Evolutionary conservation across 2,888 invertebrate species (phyloP).

Genomic region (Rhamphomyia laevipes): DNA sequence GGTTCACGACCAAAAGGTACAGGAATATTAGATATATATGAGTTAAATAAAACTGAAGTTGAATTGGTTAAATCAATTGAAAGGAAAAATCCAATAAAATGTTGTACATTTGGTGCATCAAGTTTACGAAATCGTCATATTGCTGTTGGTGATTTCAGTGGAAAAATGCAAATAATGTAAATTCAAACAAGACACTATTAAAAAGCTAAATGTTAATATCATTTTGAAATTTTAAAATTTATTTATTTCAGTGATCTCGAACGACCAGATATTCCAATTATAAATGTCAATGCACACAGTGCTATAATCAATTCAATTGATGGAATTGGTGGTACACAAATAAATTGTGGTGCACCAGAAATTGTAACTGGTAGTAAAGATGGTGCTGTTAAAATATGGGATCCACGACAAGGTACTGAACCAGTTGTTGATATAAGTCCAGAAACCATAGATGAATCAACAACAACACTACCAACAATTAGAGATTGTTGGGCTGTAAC

Average conservation of each 20-base stretch:
- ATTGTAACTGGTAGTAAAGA: conserved; percentile 89
- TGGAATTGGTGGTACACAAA: conserved; percentile 71
- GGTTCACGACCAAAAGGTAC: conserved; percentile 77
- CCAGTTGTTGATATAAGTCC: conserved; percentile 74
- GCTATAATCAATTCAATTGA: conserved; percentile 86
- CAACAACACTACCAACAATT: conserved; percentile 22
- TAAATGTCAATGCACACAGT: conserved; percentile 65
- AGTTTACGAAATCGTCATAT: conserved; percentile 66
- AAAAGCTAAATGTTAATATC: background rate
- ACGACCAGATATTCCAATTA: conserved; percentile 56
- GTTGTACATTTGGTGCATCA: conserved; percentile 86
- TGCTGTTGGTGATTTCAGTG: conserved; percentile 85
- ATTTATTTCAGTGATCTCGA: conserved; percentile 60
- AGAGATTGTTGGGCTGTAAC: conserved; percentile 91
- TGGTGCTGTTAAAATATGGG: conserved; percentile 94
- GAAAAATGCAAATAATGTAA: conserved; percentile 75
- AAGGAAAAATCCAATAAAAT: conserved; percentile 78
- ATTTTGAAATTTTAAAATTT: background rate
- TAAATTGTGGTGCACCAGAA: conserved; percentile 87
- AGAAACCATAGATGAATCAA: conserved; percentile 45
- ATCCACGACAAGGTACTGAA: conserved; percentile 74
- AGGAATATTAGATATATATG: conserved; percentile 73
- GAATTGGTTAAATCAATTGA: conserved; percentile 61
- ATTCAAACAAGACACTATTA: conserved; percentile 16
- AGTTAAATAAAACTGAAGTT: conserved; percentile 61